Evolutionary conservation across 2,888 invertebrate genomes (phyloP).

Genomic region (Stenotaenia linearis): DNA sequence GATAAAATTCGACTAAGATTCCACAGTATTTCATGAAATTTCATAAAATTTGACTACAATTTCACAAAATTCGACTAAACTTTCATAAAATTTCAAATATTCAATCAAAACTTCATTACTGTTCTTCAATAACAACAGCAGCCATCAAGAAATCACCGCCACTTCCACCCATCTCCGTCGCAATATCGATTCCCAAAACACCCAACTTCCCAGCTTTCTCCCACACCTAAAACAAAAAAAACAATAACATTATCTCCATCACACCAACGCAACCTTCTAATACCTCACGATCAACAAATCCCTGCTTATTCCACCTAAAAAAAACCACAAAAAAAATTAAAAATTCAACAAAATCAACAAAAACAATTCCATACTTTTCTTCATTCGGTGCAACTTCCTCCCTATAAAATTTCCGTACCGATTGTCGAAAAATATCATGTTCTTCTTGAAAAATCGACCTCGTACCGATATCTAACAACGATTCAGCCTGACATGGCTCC

Average conservation of each 20-base stretch:
- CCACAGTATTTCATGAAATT: too few relatives aligned
- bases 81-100: background rate
- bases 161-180: conserved; percentile 47
- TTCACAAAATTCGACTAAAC: too few relatives aligned
- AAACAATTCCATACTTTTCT: conserved; percentile 39
- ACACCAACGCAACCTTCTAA: too few relatives aligned
- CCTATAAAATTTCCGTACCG: conserved; percentile 46
- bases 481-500: conserved; percentile 42
- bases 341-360: too few relatives aligned
- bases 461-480: conserved; percentile 47
- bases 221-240: conserved; percentile 43
- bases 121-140: conserved; percentile 48
- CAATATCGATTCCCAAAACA: conserved; percentile 46
- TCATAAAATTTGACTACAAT: too few relatives aligned
- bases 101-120: conserved; percentile 44
- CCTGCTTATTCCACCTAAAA: conserved; percentile 45
- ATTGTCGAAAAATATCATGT: conserved; percentile 48
- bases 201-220: conserved; percentile 48
- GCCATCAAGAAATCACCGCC: conserved; percentile 48
- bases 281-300: conserved; percentile 45
- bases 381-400: conserved; percentile 48
- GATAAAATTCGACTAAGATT: too few relatives aligned
- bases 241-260: too few relatives aligned
- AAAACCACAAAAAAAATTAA: too few relatives aligned
- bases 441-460: conserved; percentile 47